These are phyloP conservation scores for Zoroaster sp. DNA, from an alignment of 53 echinoderm and acorn worm genomes.

Conservation along the genomic window DNA sequence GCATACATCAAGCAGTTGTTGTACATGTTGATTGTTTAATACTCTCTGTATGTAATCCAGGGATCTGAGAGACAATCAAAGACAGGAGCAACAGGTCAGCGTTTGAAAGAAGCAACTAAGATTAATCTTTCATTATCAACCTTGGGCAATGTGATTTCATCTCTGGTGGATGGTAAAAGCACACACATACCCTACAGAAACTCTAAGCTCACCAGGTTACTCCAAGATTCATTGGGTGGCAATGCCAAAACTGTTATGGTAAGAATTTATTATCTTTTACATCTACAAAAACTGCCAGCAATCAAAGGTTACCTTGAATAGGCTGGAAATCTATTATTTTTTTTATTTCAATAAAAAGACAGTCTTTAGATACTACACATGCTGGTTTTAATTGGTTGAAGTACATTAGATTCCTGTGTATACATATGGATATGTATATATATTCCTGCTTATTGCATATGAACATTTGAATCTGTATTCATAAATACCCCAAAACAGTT, in stretches of 20 bases:
- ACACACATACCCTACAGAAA: constrained; percentile 99
- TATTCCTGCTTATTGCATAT: too few species aligned
- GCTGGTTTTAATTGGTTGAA: too few species aligned
- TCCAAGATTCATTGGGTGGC: constrained; percentile 95
- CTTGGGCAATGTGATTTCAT: constrained; percentile 93
- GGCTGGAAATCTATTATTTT: too few species aligned
- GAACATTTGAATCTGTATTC: too few species aligned
- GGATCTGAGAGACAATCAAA: constrained; percentile 97
- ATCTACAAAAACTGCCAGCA: background rate
- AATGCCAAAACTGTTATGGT: constrained; percentile 99
- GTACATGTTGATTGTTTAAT: background rate
- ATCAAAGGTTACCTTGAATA: background rate
- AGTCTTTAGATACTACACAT: too few species aligned
- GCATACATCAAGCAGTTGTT: background rate
- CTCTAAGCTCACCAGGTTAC: constrained; percentile 90
- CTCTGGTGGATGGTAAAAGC: constrained; percentile 97
- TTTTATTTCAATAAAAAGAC: too few species aligned
- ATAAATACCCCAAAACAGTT: too few species aligned
- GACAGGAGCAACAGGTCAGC: constrained; percentile 91
- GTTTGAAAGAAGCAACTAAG: constrained; percentile 89
- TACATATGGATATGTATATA: too few species aligned
- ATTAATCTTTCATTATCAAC: constrained; percentile 94
- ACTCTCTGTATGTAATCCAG: constrained; percentile 30
- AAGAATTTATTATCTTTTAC: constrained; percentile 2
- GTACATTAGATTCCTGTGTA: too few species aligned